Conservation (phyloP, 2,888 invertebrate species). For the Congeria kusceri region DNA sequence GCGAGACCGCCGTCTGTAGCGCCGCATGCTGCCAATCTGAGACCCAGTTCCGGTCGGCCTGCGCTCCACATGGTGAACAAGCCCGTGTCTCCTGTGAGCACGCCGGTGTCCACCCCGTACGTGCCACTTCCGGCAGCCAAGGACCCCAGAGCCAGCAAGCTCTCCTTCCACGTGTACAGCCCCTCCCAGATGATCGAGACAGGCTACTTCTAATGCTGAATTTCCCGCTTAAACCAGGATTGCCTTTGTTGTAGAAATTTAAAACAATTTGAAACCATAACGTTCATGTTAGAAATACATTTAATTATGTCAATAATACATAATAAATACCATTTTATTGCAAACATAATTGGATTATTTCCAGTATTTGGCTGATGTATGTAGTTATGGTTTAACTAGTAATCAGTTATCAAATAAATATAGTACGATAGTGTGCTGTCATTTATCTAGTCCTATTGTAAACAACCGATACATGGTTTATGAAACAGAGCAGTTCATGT, state of each 20-base stretch:
- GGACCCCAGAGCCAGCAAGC: conserved; percentile 35
- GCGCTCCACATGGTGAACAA: conserved; percentile 31
- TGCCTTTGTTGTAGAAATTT: background rate
- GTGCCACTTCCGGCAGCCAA: conserved; percentile 58
- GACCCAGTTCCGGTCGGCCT: conserved; percentile 38
- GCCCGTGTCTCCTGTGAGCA: conserved; percentile 50
- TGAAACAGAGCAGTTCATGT: too few relatives aligned
- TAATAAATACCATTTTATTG: too few relatives aligned
- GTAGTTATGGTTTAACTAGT: too few relatives aligned
- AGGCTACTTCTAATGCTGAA: background rate
- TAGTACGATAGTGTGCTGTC: too few relatives aligned
- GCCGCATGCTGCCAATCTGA: conserved; percentile 18
- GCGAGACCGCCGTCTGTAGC: conserved; percentile 37
- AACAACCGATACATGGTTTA: too few relatives aligned
- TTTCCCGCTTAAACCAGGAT: background rate
- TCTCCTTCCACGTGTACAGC: conserved; percentile 51
- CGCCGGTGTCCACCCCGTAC: conserved; percentile 56
- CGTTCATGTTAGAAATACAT: too few relatives aligned
- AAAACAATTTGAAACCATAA: too few relatives aligned
- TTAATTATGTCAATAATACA: too few relatives aligned
- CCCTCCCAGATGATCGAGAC: conserved; percentile 19
- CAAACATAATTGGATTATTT: too few relatives aligned
- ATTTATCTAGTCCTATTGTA: too few relatives aligned
- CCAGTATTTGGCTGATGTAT: too few relatives aligned
- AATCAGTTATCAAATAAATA: too few relatives aligned